These are phyloP conservation scores for Diadromus collaris DNA, from an alignment of 2,888 invertebrate genomes.

Conservation along the genomic window DNA sequence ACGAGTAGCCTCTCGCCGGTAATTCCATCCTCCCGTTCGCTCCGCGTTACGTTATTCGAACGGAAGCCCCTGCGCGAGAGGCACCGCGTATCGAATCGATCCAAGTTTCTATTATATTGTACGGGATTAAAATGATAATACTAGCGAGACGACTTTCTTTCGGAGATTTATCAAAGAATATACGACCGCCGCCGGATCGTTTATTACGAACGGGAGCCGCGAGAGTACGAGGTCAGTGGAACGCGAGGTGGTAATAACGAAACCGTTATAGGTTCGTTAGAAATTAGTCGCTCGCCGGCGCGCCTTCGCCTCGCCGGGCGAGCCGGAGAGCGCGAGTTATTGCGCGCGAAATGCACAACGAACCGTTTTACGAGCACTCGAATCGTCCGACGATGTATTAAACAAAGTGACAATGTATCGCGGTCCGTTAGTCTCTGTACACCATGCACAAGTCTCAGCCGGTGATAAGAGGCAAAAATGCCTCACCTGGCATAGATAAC, in stretches of 20 bases:
- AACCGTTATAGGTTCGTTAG: constrained; percentile 64
- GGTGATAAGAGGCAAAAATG: no score
- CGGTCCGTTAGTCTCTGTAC: constrained; percentile 4
- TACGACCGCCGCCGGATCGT: not conserved
- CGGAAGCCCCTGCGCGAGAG: constrained; percentile 29
- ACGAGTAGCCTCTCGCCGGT: constrained; percentile 50
- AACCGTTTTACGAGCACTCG: constrained; percentile 41
- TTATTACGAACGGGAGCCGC: constrained; percentile 31
- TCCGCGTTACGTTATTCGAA: constrained; percentile 53
- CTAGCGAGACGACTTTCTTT: constrained; percentile 14
- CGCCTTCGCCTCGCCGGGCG: constrained; percentile 41
- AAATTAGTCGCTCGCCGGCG: constrained; percentile 63
- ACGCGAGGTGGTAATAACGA: constrained; percentile 61
- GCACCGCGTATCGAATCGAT: constrained; percentile 39
- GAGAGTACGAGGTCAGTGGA: constrained; percentile 63
- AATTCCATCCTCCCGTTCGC: constrained; percentile 45
- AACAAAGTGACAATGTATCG: constrained; percentile 40
- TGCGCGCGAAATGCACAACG: constrained; percentile 45
- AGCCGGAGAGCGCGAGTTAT: constrained; percentile 43
- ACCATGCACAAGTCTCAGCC: not conserved
- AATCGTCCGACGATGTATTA: constrained; percentile 35
- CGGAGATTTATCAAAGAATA: constrained; percentile 16
- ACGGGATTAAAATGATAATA: not conserved
- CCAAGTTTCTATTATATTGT: constrained; percentile 10
- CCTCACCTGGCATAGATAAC: not conserved